Percentiles rank a stretch among this genome's conserved stretches.
These are phyloP conservation scores for Lepidocyrtinus sp. DNA, from an alignment of 2,888 invertebrate genomes.

Conservation along the genomic window DNA sequence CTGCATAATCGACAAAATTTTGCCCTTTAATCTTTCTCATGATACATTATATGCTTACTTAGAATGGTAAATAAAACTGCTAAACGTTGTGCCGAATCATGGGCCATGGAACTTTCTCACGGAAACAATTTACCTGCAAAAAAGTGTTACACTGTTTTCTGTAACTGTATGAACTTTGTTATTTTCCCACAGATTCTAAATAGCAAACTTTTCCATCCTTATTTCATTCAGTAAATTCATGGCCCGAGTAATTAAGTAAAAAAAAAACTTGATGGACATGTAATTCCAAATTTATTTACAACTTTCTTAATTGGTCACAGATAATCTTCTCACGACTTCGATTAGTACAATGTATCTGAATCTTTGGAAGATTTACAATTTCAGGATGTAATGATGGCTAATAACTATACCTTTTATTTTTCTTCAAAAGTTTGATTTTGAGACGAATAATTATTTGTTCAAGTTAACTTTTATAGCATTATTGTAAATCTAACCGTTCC, in stretches of 20 bases:
- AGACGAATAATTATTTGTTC: conserved; percentile 43
- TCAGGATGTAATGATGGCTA: conserved; percentile 36
- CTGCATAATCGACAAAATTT: no score
- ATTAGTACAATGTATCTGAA: background rate
- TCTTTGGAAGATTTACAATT: conserved; percentile 40
- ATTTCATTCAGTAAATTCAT: background rate
- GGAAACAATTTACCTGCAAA: conserved; percentile 3
- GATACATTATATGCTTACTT: no score
- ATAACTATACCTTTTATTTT: conserved; percentile 39
- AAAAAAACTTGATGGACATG: background rate
- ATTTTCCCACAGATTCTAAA: background rate
- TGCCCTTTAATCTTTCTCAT: no score
- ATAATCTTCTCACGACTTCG: conserved; percentile 47
- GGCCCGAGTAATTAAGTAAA: background rate
- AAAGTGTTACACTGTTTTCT: background rate
- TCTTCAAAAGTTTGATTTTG: conserved; percentile 1
- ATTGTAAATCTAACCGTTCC: conserved; percentile 51
- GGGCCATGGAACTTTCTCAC: background rate
- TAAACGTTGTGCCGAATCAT: no score
- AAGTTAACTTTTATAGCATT: conserved; percentile 43
- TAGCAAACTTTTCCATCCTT: no score
- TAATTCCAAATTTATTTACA: conserved; percentile 29
- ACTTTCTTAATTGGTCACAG: conserved; percentile 45
- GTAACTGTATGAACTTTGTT: background rate
- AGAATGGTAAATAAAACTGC: no score